A percentile compares a stretch with the other conserved stretches of the same genome.
phyloP scores from a whole-genome alignment of 2,113 vertebrate species.

The Chloropsis hardwickii region DNA sequence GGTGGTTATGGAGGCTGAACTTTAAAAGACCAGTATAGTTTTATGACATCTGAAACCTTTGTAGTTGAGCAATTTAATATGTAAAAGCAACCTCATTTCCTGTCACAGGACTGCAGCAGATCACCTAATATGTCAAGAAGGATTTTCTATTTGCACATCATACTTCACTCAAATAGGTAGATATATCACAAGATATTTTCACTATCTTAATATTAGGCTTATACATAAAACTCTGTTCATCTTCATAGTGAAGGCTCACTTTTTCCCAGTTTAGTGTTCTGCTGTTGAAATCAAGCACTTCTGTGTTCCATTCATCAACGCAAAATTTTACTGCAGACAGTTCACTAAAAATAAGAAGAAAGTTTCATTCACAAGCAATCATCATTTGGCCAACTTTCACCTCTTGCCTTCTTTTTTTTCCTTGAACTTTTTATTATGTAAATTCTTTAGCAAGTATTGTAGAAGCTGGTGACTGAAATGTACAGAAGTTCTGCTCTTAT shows the following conservation, averaged over 20 bases:
- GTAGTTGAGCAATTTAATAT: not conserved
- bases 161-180: not conserved
- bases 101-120: not conserved
- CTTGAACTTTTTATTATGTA: not conserved
- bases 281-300: not conserved
- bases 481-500: not conserved
- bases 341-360: not conserved
- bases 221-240: not conserved
- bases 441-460: not conserved
- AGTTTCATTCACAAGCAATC: not conserved
- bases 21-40: slow-evolving; percentile 5
- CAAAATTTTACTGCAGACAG: not conserved
- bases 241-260: not conserved
- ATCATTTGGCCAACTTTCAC: not conserved
- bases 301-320: not conserved
- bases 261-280: not conserved
- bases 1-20: not conserved
- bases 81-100: not conserved
- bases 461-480: not conserved
- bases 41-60: slow-evolving; percentile 10
- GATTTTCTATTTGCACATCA: not conserved
- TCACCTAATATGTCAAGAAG: not conserved
- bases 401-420: not conserved
- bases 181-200: not conserved
- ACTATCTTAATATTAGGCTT: not conserved